Evolutionary conservation across 1,140 invertebrate species (phyloP).

Genomic region (Callitettix versicolor): DNA sequence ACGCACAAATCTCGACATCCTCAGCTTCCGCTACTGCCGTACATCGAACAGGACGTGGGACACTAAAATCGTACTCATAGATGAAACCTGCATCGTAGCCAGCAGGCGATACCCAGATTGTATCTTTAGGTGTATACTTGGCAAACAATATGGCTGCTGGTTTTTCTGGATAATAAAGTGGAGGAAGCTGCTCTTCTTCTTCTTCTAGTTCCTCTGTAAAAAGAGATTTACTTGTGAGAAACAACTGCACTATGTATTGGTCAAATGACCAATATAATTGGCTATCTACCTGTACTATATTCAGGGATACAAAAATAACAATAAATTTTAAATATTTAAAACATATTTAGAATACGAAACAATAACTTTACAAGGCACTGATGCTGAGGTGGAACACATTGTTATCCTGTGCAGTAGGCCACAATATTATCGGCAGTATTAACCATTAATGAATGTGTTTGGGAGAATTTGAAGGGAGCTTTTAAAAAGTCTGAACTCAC

Average conservation of each 20-base stretch:
- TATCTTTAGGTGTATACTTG: slow-evolving; percentile 21
- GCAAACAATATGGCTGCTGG: slow-evolving; percentile 22
- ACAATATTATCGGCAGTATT: too few species aligned
- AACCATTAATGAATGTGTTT: too few species aligned
- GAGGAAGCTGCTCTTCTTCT: slow-evolving; percentile 3
- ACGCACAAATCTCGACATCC: slow-evolving; percentile 42
- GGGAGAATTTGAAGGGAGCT: too few species aligned
- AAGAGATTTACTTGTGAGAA: too few species aligned
- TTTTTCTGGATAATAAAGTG: background rate
- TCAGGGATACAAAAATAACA: too few species aligned
- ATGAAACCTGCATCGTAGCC: slow-evolving; percentile 65
- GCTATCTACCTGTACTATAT: too few species aligned
- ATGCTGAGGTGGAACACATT: too few species aligned
- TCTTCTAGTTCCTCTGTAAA: slow-evolving; percentile 1
- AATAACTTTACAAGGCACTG: background rate
- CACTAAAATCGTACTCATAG: slow-evolving; percentile 46
- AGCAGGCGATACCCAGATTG: slow-evolving; percentile 48
- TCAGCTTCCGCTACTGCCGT: slow-evolving; percentile 38
- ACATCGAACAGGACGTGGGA: slow-evolving; percentile 31
- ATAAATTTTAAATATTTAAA: background rate
- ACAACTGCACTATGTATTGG: too few species aligned
- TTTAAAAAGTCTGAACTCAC: too few species aligned
- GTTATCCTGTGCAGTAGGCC: too few species aligned
- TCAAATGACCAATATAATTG: too few species aligned
- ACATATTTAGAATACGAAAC: background rate